These are phyloP conservation scores for Anguilla rostrata DNA, from an alignment of 2,113 vertebrate genomes.

Conservation along the genomic window DNA sequence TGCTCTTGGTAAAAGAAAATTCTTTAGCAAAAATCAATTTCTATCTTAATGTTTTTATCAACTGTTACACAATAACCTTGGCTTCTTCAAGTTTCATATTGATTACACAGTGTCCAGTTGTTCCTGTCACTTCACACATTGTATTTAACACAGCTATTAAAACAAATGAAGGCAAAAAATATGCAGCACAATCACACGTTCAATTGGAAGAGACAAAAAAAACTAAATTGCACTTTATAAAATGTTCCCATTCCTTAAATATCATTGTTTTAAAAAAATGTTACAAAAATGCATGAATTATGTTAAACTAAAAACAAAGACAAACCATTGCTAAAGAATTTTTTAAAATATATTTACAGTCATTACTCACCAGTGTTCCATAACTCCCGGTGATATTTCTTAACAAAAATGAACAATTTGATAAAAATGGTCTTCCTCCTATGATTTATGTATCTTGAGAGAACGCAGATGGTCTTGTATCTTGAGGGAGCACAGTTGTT, in stretches of 20 bases:
- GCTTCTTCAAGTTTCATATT: not conserved
- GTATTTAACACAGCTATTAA: conserved; percentile 2
- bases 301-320: not conserved
- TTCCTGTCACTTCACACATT: not conserved
- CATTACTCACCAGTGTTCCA: not conserved
- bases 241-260: not conserved
- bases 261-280: not conserved
- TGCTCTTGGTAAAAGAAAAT: not conserved
- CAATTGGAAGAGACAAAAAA: not conserved
- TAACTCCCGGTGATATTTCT: not conserved
- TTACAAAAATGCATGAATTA: conserved; percentile 4
- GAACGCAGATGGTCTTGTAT: too few species aligned
- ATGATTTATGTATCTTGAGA: not conserved
- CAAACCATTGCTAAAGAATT: not conserved
- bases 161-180: not conserved
- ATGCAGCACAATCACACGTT: not conserved
- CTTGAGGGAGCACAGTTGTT: too few species aligned
- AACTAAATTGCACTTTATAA: not conserved
- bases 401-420: not conserved
- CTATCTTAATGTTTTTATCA: conserved; percentile 2
- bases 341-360: not conserved
- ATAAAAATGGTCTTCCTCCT: not conserved
- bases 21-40: not conserved
- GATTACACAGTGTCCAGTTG: not conserved
- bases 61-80: not conserved